Conservation (phyloP, 64 coral and sea anemone species). For the Astreopora myriophthalma region DNA sequence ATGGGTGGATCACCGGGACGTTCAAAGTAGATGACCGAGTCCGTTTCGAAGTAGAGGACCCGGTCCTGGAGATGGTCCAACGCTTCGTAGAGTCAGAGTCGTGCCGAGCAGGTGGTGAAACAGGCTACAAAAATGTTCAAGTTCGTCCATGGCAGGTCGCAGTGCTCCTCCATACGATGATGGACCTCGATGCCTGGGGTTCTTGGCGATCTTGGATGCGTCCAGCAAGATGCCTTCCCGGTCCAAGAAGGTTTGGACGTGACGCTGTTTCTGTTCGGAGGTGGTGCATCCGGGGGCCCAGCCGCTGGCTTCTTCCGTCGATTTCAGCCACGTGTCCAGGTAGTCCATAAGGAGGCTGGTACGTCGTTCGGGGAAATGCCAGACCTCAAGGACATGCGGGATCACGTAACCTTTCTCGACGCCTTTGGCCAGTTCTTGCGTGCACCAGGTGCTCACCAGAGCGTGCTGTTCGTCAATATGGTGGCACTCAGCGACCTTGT, state of each 20-base stretch:
- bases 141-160: no score
- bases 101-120: not conserved
- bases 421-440: constrained; percentile 3
- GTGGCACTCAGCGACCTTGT: no score
- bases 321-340: constrained; percentile 9
- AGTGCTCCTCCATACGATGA: no score
- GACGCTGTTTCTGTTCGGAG: not conserved
- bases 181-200: no score
- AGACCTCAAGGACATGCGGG: not conserved
- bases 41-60: no score
- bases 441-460: not conserved
- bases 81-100: not conserved
- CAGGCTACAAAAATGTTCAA: no score
- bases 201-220: no score
- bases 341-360: not conserved
- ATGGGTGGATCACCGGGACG: no score
- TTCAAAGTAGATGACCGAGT: no score
- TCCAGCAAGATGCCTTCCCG: constrained; percentile 20
- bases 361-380: not conserved
- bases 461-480: no score
- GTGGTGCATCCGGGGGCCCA: not conserved
- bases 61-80: not conserved
- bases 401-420: not conserved
- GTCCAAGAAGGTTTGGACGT: not conserved
- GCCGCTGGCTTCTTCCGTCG: constrained; percentile 12